Evolutionary conservation across 1,140 invertebrate genomes (phyloP).

Genomic region (Zaprionus nigranus): DNA sequence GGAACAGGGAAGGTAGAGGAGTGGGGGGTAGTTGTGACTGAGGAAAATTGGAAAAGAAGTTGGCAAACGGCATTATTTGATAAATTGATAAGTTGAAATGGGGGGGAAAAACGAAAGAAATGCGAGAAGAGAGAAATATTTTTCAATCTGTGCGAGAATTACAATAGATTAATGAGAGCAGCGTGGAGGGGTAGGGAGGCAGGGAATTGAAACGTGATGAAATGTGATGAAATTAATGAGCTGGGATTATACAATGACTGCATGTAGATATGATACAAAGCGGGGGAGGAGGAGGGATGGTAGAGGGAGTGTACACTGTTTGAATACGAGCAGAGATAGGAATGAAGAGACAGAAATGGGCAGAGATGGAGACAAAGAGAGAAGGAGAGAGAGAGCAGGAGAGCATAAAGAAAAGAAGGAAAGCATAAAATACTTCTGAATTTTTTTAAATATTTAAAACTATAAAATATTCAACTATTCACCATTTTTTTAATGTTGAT

Average conservation of each 20-base stretch:
- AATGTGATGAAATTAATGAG: slow-evolving; percentile 11
- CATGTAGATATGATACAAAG: neutral
- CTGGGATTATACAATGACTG: slow-evolving; percentile 10
- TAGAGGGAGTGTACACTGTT: neutral
- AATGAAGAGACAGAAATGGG: too few relatives aligned
- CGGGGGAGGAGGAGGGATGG: neutral
- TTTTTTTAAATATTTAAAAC: too few relatives aligned
- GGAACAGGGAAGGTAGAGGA: neutral
- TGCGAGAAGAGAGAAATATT: slow-evolving; percentile 10
- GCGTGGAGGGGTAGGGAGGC: too few relatives aligned
- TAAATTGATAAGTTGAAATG: slow-evolving; percentile 41
- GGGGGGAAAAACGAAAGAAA: slow-evolving; percentile 8
- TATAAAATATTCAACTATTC: too few relatives aligned
- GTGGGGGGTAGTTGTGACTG: neutral
- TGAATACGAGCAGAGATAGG: too few relatives aligned
- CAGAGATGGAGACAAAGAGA: too few relatives aligned
- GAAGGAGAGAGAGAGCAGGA: too few relatives aligned
- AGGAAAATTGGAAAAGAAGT: slow-evolving; percentile 33
- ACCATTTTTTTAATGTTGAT: too few relatives aligned
- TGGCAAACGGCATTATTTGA: slow-evolving; percentile 39
- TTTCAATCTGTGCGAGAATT: slow-evolving; percentile 11
- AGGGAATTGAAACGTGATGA: slow-evolving; percentile 4
- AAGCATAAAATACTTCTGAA: too few relatives aligned
- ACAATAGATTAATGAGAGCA: slow-evolving; percentile 23
- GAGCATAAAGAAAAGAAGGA: too few relatives aligned